Base-by-base conservation (phyloP, 1,140 invertebrate genomes). In the Paraescarpia echinospica region DNA sequence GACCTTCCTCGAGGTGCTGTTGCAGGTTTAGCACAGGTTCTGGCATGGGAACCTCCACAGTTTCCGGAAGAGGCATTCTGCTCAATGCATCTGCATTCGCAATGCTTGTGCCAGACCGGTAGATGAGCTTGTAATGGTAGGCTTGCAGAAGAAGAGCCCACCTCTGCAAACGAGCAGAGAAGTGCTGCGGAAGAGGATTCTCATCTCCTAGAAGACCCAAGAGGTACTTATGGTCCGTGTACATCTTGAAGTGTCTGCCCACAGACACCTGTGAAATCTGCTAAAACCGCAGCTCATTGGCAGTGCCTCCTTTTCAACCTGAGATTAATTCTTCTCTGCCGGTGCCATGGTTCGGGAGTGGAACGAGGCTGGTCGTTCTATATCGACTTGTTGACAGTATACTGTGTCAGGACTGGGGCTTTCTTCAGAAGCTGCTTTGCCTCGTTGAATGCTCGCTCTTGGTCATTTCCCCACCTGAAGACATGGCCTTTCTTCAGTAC, bases 301-400 rank as follows among this genome's bases (percentile, higher is more conserved):
- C n/a, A 96, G 93, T 0, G 95, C 96, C 94, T 97, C 96, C 92
- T 96, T 96, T 91, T 97, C 96, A 31, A 97, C 96, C 93, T 97
- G 94, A n/a, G 96, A 1, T 51, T 97, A 97, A 18, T 96, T 96
- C 93, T 94, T 94, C 94, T 97, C 96, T 51, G 96, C 94, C 41
- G 92, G 89, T 22, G 94, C 94, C 27, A 97, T 92, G 2, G 94
- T 95, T 93, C 96, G 91, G 1, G 96, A 97, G 27, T 95, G 95
- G 94, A 96, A 97, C 8, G 95, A 95, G 35, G 97, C 95, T 6
- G 96, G 96, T 93, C 93, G 93, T 92, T 96, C 93, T 95, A 94
- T 92, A 92, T 96, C 92, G n/a, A 93, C 91, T 94, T 91, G 48
- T 35, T 93, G 77, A 94, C 94, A 91, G 96, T 95, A 93, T 95